Conservation (phyloP, 2,113 vertebrate genomes). For the Lagenorhynchus albirostris region DNA sequence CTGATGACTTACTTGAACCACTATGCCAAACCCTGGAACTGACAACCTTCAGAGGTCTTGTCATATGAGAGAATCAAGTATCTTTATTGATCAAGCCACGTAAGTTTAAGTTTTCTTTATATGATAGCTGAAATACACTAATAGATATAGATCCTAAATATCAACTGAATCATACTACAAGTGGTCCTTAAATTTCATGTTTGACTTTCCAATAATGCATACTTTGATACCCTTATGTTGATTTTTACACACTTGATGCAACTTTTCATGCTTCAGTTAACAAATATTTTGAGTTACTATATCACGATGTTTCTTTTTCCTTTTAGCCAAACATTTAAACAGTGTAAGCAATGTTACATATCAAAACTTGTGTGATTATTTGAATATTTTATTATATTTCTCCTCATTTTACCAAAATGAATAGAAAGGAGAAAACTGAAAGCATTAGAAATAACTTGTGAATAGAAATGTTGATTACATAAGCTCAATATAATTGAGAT, state of each 20-base stretch:
- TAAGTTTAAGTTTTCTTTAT: background rate
- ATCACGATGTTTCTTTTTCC: background rate
- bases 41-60: background rate
- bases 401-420: background rate
- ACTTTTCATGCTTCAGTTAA: background rate
- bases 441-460: constrained; percentile 28
- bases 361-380: constrained; percentile 28
- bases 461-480: constrained; percentile 31
- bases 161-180: background rate
- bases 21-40: background rate
- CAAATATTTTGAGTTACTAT: background rate
- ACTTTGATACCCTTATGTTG: background rate
- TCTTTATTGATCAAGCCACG: background rate
- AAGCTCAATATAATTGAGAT: background rate
- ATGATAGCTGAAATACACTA: background rate
- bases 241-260: background rate
- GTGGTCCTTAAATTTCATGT: background rate
- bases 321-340: background rate
- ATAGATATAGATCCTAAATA: background rate
- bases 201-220: background rate
- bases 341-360: background rate
- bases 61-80: background rate
- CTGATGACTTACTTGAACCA: background rate
- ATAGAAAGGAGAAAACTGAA: constrained; percentile 4
- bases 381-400: constrained; percentile 4